phyloP scores from a whole-genome alignment of 2,113 vertebrate species.

The Boulengeromyrus knoepffleri region DNA sequence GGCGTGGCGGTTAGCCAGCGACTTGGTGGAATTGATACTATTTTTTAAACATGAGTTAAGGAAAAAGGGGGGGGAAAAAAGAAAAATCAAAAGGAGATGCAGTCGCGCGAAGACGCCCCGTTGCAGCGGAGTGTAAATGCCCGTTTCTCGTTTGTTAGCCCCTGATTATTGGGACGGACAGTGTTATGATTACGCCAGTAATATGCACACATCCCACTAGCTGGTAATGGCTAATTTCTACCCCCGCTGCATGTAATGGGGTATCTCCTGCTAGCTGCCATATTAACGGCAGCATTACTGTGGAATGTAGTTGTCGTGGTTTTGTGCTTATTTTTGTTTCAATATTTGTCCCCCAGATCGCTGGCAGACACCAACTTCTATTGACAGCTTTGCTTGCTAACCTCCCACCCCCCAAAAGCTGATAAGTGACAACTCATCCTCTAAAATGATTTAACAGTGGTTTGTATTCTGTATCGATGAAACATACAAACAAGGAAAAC shows the following conservation, averaged over 20 bases:
- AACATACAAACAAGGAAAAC: background rate
- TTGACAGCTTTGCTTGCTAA: background rate
- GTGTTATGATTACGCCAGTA: background rate
- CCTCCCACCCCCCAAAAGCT: background rate
- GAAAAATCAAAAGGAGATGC: background rate
- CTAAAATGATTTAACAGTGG: background rate
- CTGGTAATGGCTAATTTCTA: background rate
- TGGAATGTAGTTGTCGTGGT: background rate
- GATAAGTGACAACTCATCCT: background rate
- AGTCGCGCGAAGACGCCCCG: background rate
- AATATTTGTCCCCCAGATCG: slow-evolving; percentile 8
- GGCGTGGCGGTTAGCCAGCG: background rate
- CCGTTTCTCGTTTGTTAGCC: slow-evolving; percentile 22
- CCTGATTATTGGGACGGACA: background rate
- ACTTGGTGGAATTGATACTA: background rate
- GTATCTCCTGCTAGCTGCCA: background rate
- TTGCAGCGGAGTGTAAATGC: background rate
- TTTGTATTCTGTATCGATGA: background rate
- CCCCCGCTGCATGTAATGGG: slow-evolving; percentile 15
- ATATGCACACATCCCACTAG: background rate
- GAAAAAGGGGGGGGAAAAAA: background rate
- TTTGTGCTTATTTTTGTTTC: background rate
- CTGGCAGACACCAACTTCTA: slow-evolving; percentile 27
- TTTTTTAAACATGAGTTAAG: background rate
- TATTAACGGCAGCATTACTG: background rate